These are phyloP conservation scores for Kryptolebias ocellatus DNA, from an alignment of 2,797 vertebrate species.

Conservation along the genomic window DNA sequence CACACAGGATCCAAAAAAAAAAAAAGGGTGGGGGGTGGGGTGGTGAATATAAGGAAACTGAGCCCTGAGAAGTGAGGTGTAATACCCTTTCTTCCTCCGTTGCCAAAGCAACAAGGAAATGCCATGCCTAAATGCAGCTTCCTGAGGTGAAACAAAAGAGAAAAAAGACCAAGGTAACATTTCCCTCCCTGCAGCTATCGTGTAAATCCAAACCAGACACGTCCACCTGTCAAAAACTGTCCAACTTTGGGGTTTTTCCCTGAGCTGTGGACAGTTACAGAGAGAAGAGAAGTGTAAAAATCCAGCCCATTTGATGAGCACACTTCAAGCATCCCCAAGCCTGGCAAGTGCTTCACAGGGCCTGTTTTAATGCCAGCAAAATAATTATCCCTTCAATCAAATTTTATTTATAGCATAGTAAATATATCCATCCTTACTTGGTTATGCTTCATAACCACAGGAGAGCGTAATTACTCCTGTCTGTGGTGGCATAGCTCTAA, in stretches of 20 bases:
- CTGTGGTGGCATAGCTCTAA: conserved; percentile 28
- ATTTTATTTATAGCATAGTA: conserved; percentile 46
- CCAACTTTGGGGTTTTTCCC: conserved; percentile 7
- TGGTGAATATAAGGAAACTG: conserved; percentile 9
- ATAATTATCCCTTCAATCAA: conserved; percentile 57
- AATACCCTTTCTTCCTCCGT: conserved; percentile 36
- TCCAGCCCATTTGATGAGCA: conserved; percentile 3
- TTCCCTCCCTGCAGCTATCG: conserved; percentile 13
- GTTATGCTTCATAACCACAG: conserved; percentile 46
- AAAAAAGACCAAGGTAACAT: conserved; percentile 25
- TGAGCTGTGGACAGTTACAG: conserved; percentile 19
- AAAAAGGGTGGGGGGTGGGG: background rate
- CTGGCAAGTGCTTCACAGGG: conserved; percentile 7
- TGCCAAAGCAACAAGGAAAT: conserved; percentile 65
- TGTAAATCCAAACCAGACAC: conserved; percentile 27
- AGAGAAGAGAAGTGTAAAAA: conserved; percentile 8
- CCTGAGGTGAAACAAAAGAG: conserved; percentile 33
- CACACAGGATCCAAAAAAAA: background rate
- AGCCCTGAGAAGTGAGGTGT: conserved; percentile 6
- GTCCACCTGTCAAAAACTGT: conserved; percentile 37
- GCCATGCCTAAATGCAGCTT: conserved; percentile 33
- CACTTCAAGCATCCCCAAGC: conserved; percentile 7
- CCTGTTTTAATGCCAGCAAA: conserved; percentile 27
- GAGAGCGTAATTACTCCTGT: conserved; percentile 44
- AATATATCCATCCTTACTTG: conserved; percentile 43